These are phyloP conservation scores for Sciaenops ocellatus DNA, from an alignment of 2,797 vertebrate genomes.

Conservation along the genomic window DNA sequence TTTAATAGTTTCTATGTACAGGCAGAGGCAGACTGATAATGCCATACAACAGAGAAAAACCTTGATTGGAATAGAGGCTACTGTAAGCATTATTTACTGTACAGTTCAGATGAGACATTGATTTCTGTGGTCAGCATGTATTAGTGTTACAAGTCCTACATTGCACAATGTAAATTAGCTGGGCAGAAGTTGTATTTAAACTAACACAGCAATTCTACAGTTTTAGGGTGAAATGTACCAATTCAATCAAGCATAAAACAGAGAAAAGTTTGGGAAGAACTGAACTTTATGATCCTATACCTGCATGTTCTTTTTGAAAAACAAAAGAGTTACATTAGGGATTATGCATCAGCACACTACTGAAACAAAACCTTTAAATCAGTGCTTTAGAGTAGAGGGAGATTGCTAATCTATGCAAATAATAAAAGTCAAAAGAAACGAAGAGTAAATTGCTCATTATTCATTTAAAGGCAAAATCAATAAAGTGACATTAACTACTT, in stretches of 20 bases:
- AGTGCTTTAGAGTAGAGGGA: constrained; percentile 3
- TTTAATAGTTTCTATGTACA: constrained; percentile 52
- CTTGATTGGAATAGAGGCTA: constrained; percentile 59
- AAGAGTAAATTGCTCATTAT: constrained; percentile 53
- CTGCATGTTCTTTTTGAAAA: constrained; percentile 5
- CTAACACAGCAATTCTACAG: constrained; percentile 66
- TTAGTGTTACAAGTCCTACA: constrained; percentile 71
- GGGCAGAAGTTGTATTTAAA: constrained; percentile 54
- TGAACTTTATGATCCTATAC: constrained; percentile 19
- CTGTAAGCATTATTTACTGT: constrained; percentile 79
- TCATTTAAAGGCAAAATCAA: constrained; percentile 63
- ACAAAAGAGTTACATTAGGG: constrained; percentile 4
- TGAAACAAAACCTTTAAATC: constrained; percentile 26
- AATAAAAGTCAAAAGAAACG: constrained; percentile 52
- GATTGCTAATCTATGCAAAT: constrained; percentile 45
- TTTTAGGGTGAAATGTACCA: constrained; percentile 37
- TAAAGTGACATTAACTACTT: constrained; percentile 46
- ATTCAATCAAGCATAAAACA: constrained; percentile 38
- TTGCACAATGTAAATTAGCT: constrained; percentile 79
- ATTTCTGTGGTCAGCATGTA: constrained; percentile 81
- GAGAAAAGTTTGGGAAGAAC: constrained; percentile 29
- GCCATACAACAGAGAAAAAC: constrained; percentile 53
- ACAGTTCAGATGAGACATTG: constrained; percentile 77
- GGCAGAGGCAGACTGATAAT: constrained; percentile 55
- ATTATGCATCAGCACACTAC: constrained; percentile 3